These are phyloP conservation scores for Clarias batrachus DNA, from an alignment of 2,113 vertebrate genomes.

Conservation along the genomic window DNA sequence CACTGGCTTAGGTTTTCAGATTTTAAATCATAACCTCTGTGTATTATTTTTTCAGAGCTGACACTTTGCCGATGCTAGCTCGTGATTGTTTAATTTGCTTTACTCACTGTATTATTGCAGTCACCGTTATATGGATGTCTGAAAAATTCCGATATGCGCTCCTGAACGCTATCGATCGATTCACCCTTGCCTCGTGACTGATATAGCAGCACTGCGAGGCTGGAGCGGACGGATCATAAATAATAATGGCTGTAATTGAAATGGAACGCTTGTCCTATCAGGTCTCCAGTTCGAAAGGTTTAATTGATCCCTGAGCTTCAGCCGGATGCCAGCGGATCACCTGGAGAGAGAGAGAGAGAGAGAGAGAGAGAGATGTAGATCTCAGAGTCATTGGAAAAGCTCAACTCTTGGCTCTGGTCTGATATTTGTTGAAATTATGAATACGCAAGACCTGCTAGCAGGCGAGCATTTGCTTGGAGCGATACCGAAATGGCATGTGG, in stretches of 20 bases:
- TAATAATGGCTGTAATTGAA: conserved; percentile 55
- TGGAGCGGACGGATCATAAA: conserved; percentile 50
- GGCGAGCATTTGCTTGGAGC: neutral
- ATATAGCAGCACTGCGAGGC: conserved; percentile 12
- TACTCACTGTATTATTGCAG: neutral
- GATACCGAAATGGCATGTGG: neutral
- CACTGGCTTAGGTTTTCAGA: neutral
- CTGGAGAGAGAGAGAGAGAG: neutral
- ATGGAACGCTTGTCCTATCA: conserved; percentile 44
- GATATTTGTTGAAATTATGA: neutral
- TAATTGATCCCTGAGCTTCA: conserved; percentile 63
- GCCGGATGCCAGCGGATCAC: conserved; percentile 25
- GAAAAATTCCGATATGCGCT: neutral
- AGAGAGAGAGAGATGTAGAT: no score
- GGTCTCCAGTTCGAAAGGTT: conserved; percentile 38
- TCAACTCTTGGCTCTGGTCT: neutral
- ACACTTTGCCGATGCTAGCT: neutral
- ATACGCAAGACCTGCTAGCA: neutral
- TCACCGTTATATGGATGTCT: conserved; percentile 11
- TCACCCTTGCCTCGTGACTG: neutral
- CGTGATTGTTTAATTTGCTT: conserved; percentile 20
- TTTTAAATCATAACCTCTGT: neutral
- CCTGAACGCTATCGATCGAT: conserved; percentile 20
- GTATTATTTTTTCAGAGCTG: neutral
- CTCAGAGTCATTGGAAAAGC: neutral